These are phyloP conservation scores for Raja brachyura DNA, from an alignment of 2,113 vertebrate genomes.

Conservation along the genomic window DNA sequence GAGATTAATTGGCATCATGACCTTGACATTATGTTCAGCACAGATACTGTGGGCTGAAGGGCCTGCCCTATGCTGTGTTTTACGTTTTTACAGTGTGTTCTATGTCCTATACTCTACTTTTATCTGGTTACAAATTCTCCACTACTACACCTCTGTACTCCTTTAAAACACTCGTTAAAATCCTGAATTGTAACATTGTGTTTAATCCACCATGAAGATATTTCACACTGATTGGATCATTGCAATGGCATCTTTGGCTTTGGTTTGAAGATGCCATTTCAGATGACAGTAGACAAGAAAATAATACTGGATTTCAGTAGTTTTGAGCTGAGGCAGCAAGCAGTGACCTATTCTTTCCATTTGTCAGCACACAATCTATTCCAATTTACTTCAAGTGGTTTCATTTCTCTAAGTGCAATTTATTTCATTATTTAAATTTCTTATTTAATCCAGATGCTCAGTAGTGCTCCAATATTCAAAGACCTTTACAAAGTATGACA, in stretches of 20 bases:
- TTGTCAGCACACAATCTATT: neutral
- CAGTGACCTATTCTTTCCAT: neutral
- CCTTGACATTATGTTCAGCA: too few relatives aligned
- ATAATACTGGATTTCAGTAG: neutral
- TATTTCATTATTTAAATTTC: neutral
- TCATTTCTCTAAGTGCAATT: neutral
- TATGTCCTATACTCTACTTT: too few relatives aligned
- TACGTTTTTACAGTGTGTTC: too few relatives aligned
- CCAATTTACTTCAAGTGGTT: neutral
- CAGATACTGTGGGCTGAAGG: too few relatives aligned
- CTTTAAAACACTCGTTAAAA: too few relatives aligned
- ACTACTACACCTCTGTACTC: too few relatives aligned
- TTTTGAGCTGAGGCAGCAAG: neutral
- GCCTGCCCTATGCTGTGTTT: too few relatives aligned
- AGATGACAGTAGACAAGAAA: neutral
- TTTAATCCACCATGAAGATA: too few relatives aligned
- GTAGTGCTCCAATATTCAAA: neutral
- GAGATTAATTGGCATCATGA: too few relatives aligned
- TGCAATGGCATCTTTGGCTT: neutral
- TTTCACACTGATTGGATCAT: too few relatives aligned
- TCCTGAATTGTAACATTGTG: too few relatives aligned
- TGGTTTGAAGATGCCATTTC: neutral
- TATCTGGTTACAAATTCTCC: too few relatives aligned
- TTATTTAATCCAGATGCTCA: neutral
- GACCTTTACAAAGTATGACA: neutral